These are phyloP conservation scores for Liasis olivaceus DNA, from an alignment of 2,797 vertebrate genomes.

Conservation along the genomic window DNA sequence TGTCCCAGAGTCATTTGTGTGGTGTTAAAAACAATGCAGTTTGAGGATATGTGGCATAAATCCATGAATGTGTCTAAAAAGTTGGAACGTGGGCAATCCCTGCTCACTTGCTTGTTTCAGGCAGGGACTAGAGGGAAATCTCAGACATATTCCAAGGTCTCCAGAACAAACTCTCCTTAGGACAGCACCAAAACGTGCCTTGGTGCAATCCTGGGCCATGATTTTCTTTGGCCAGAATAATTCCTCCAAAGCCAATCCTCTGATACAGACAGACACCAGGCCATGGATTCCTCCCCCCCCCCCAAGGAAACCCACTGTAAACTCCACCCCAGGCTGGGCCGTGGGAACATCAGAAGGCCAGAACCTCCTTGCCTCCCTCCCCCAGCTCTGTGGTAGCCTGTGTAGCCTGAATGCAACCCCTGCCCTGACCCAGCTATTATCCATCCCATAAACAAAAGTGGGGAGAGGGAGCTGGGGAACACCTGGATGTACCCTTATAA, in stretches of 20 bases:
- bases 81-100: background rate
- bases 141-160: accelerated
- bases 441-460: constrained; percentile 15
- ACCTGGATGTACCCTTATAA: background rate
- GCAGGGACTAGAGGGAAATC: background rate
- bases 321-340: background rate
- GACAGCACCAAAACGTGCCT: accelerated
- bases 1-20: background rate
- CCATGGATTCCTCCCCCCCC: background rate
- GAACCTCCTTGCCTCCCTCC: constrained; percentile 24
- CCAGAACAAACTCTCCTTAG: background rate
- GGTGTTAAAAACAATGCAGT: background rate
- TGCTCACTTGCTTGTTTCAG: background rate
- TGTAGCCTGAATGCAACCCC: constrained; percentile 40
- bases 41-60: background rate
- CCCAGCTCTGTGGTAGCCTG: background rate
- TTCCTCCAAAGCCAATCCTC: background rate
- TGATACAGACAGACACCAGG: background rate
- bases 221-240: background rate
- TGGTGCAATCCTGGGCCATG: background rate
- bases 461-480: constrained; percentile 38
- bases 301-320: background rate
- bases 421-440: constrained; percentile 10
- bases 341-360: constrained; percentile 19
- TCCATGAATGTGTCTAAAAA: background rate